Base-by-base conservation (phyloP, 2,113 vertebrate species). In the Hydrolagus affinis region DNA sequence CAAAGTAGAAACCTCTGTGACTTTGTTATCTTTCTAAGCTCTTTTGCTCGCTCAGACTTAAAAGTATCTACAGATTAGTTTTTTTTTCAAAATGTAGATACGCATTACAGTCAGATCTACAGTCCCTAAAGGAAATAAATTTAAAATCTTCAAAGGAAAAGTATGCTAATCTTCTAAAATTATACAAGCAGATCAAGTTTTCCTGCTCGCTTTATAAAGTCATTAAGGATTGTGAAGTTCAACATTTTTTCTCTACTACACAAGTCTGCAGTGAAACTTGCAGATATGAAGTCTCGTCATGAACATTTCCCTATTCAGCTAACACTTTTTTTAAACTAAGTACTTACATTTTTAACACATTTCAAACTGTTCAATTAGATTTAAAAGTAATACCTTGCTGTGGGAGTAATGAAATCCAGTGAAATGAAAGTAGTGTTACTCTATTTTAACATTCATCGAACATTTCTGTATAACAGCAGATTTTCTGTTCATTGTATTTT, bases 131-230 rank as follows among this genome's bases (percentile, higher is more conserved):
- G 78, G 15, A 11, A 66, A 62, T 32, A 10, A 15, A 25, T 80
- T 80, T 62, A 15, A 75, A 80, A 80, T 66, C 77, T 80, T 83
- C 78, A 68, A 83, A 66, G 28, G 25, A 66, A 83, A 83, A 21
- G 15, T 60, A 23, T 32, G 60, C 66, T 83, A 83, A 66, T 66
- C 25, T 21, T 32, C 62, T 32, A 23, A 83, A 83, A 30, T 66
- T 66, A 32, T 19, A 66, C 32, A 75, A 75, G 73, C 62, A 66
- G 78, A 10, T 83, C 62, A 32, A 83, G 78, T 23, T 59, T 64
- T 80, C 59, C 77, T 80, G 59, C 60, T 64, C 8, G 28, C 12
- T 80, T 73, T 77, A 44, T 64, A 28, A 80, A 14, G 14, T 62
- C 19, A 8, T 23, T 71, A 71, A 71, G 17, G 25, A 71, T 23